Evolutionary conservation across 2,888 invertebrate genomes (phyloP).

Genomic region (Masnerella sp.): DNA sequence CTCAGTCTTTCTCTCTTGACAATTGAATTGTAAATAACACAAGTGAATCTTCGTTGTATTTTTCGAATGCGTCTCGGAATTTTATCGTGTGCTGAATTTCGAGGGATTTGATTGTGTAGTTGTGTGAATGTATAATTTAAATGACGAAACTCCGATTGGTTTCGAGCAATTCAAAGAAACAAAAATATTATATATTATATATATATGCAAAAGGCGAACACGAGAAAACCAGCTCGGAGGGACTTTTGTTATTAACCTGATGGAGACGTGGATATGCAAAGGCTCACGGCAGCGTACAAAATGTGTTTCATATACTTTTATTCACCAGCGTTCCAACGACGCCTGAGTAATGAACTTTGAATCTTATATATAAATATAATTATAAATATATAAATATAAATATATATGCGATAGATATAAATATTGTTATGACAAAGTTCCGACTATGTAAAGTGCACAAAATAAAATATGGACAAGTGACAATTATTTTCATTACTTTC

Average conservation of each 20-base stretch:
- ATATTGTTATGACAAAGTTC: slow-evolving; percentile 63
- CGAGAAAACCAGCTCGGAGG: slow-evolving; percentile 44
- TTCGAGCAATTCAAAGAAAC: slow-evolving; percentile 24
- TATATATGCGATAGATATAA: slow-evolving; percentile 54
- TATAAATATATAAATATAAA: slow-evolving; percentile 50
- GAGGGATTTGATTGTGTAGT: slow-evolving; percentile 45
- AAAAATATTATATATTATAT: slow-evolving; percentile 37
- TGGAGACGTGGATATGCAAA: slow-evolving; percentile 60
- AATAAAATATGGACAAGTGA: slow-evolving; percentile 63
- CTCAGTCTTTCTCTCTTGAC: slow-evolving; percentile 20
- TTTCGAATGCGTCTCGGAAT: slow-evolving; percentile 48
- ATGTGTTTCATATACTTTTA: slow-evolving; percentile 62
- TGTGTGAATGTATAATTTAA: slow-evolving; percentile 53
- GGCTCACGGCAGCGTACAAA: slow-evolving; percentile 65
- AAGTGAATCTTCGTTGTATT: slow-evolving; percentile 51
- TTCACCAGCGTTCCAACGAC: slow-evolving; percentile 48
- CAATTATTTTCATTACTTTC: slow-evolving; percentile 24
- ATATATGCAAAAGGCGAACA: slow-evolving; percentile 11
- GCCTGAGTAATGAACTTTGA: slow-evolving; percentile 53
- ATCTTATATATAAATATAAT: slow-evolving; percentile 55
- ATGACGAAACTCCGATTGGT: slow-evolving; percentile 51
- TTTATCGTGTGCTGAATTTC: slow-evolving; percentile 41
- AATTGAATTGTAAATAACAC: slow-evolving; percentile 45
- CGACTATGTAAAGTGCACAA: slow-evolving; percentile 63
- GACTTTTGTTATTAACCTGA: slow-evolving; percentile 53